phyloP scores from a whole-genome alignment of 2,797 vertebrate genomes.

The Cirrhinus molitorella region DNA sequence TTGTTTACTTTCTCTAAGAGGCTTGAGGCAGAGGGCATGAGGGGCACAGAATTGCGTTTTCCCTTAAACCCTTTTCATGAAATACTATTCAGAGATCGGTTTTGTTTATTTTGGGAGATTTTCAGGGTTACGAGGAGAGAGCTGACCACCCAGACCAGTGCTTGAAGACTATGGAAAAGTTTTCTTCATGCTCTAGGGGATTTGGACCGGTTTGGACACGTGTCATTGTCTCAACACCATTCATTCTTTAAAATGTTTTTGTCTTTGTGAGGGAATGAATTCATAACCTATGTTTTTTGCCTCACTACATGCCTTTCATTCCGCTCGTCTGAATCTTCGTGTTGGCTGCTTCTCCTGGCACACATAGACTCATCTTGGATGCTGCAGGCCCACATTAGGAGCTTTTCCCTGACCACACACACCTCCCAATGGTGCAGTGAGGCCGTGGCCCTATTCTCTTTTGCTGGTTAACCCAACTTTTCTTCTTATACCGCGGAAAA shows the following conservation, averaged over 20 bases:
- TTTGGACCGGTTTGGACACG: slow-evolving; percentile 29
- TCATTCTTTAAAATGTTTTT: slow-evolving; percentile 32
- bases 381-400: slow-evolving; percentile 59
- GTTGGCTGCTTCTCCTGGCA: slow-evolving; percentile 54
- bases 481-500: not conserved
- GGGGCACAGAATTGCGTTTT: slow-evolving; percentile 16
- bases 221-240: slow-evolving; percentile 36
- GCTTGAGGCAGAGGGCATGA: slow-evolving; percentile 11
- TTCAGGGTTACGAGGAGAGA: not conserved
- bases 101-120: slow-evolving; percentile 17
- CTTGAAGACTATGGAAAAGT: not conserved
- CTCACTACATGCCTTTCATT: slow-evolving; percentile 50
- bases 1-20: slow-evolving; percentile 51
- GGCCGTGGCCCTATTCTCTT: slow-evolving; percentile 47
- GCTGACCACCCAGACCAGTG: slow-evolving; percentile 15
- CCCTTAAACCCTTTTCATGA: slow-evolving; percentile 39
- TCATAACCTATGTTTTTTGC: slow-evolving; percentile 36
- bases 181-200: slow-evolving; percentile 11
- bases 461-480: slow-evolving; percentile 38
- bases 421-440: slow-evolving; percentile 57
- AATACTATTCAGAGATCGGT: slow-evolving; percentile 23
- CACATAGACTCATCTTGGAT: slow-evolving; percentile 46
- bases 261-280: slow-evolving; percentile 27
- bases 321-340: slow-evolving; percentile 50
- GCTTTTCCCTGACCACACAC: slow-evolving; percentile 60